Evolutionary conservation across 2,113 vertebrate species (phyloP).

Genomic region (Seriola rivoliana): DNA sequence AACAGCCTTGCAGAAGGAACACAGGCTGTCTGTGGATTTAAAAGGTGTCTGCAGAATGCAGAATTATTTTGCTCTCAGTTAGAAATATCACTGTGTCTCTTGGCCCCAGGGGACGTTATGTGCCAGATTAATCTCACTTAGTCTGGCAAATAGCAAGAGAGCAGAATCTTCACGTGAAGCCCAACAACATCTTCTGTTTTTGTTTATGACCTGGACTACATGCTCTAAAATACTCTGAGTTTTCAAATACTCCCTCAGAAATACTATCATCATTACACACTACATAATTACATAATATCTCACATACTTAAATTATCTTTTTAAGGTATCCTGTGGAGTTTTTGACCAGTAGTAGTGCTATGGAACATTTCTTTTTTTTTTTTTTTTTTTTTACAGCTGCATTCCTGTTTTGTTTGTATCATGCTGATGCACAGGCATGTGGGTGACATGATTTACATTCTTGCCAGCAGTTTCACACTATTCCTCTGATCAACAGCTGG

Average conservation of each 20-base stretch:
- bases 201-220: background rate
- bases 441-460: background rate
- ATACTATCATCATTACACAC: background rate
- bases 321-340: background rate
- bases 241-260: background rate
- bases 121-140: constrained; percentile 55
- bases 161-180: background rate
- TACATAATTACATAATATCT: background rate
- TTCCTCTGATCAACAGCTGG: background rate
- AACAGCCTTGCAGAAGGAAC: constrained; percentile 31
- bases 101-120: constrained; percentile 11
- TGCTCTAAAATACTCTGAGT: background rate
- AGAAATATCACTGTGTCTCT: constrained; percentile 42
- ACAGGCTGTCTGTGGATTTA: constrained; percentile 38
- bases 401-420: background rate
- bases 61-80: constrained; percentile 33
- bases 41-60: constrained; percentile 30
- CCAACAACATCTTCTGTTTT: constrained; percentile 4
- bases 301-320: background rate
- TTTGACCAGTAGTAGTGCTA: background rate
- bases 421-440: background rate
- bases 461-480: background rate
- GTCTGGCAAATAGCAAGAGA: constrained; percentile 13
- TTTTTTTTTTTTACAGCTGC: background rate
- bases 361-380: background rate